Base-by-base conservation (phyloP, 2,797 vertebrate genomes). In the Anolis apletophallus region DNA sequence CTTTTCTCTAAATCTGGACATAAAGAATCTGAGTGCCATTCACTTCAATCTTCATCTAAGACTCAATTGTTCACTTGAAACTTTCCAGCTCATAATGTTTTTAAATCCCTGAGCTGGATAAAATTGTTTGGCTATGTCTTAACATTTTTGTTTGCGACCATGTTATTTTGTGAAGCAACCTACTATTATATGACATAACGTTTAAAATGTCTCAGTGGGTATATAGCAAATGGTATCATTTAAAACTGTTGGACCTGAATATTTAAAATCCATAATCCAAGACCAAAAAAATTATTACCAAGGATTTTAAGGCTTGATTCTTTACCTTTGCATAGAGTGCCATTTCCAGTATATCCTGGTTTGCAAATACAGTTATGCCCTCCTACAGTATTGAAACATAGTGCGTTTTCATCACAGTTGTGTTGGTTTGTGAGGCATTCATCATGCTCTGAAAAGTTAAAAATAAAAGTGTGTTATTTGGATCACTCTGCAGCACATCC, bases 331-430 rank as follows among this genome's bases (percentile, higher is more conserved):
- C 99, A 99, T 13, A 96, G 93, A 0, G 98, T 99, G 17, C 98
- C 99, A 2, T 99, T 99, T 36, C 99, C 98, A 0, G 97, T 97
- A 91, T 98, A 99, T 59, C 98, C 99, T 0, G 98, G 98, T 92
- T 99, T 99, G 94, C 99, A 99, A 84, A 98, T 97, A 88, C 99
- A 99, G 95, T 98, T 98, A 96, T 99, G 98, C 68, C 99, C 99
- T 57, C 98, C 98, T 1, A 99, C 98, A 0, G 98, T 99, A 95
- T 99, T 99, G 95, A 99, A 99, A 93, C 99, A 99, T 79, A 99
- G 92, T 0, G 99, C 98, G 0, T 99, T 99, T 91, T 99, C 97
- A 57, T 99, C 98, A 57, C 99, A 99, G 95, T 95, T 98, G 95
- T 99, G 98, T 83, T 98, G 97, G 87, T 98, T 98, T 40, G 97